Evolutionary conservation across 2,797 vertebrate genomes (phyloP).

Genomic region (Mareca penelope): DNA sequence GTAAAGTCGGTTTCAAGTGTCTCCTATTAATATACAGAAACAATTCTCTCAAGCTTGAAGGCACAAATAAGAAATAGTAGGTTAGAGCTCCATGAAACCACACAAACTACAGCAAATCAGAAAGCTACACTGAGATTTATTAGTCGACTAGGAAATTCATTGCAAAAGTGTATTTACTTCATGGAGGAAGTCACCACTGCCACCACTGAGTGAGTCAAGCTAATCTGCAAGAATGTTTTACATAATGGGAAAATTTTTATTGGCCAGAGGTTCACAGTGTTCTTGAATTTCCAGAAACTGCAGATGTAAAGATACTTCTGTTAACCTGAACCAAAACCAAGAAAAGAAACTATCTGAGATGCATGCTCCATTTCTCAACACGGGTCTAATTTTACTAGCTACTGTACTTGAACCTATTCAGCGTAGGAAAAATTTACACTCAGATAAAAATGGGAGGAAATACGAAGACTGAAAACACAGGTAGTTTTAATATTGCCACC

Average conservation of each 20-base stretch:
- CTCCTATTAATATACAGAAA: slow-evolving; percentile 60
- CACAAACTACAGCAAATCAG: not conserved
- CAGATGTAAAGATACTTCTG: slow-evolving; percentile 66
- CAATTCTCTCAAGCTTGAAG: slow-evolving; percentile 53
- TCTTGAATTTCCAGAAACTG: slow-evolving; percentile 78
- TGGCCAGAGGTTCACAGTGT: slow-evolving; percentile 66
- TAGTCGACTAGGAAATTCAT: not conserved
- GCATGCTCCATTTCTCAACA: slow-evolving; percentile 40
- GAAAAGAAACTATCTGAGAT: slow-evolving; percentile 67
- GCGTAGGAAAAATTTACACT: not conserved
- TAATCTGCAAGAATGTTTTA: slow-evolving; percentile 51
- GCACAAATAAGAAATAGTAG: not conserved
- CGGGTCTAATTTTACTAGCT: not conserved
- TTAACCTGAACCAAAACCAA: slow-evolving; percentile 71
- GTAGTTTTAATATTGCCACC: not conserved
- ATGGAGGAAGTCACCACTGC: slow-evolving; percentile 56
- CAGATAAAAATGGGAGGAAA: not conserved
- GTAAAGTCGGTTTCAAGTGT: slow-evolving; percentile 46
- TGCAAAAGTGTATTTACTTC: slow-evolving; percentile 40
- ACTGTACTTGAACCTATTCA: not conserved
- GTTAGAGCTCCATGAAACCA: not conserved
- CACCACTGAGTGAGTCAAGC: slow-evolving; percentile 59
- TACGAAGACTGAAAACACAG: not conserved
- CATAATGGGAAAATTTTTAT: slow-evolving; percentile 70
- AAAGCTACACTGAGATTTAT: not conserved